Evolutionary conservation across 2,113 vertebrate species (phyloP).

Genomic region (Panthera tigris): DNA sequence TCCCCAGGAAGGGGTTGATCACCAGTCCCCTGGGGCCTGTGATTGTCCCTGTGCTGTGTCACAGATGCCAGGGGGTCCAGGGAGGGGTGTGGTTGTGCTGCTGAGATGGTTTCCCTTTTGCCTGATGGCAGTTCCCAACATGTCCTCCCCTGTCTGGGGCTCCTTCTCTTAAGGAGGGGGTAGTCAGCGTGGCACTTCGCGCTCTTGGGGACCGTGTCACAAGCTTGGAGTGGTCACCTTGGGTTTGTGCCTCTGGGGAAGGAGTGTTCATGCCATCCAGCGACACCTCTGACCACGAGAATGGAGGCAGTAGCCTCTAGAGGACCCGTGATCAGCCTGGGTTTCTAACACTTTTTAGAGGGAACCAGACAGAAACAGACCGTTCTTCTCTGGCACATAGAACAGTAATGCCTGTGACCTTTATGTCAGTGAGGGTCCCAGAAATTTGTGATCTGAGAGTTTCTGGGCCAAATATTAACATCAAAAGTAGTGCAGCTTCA

Average conservation of each 20-base stretch:
- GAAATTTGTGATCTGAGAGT: conserved; percentile 31
- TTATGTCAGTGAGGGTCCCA: neutral
- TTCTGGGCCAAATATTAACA: conserved; percentile 39
- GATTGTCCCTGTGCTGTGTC: neutral
- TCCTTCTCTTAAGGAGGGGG: neutral
- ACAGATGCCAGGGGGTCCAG: neutral
- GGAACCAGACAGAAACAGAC: neutral
- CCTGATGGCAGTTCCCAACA: neutral
- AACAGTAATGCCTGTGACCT: neutral
- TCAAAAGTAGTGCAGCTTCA: conserved; percentile 42
- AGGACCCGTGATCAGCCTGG: neutral
- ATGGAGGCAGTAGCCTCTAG: neutral
- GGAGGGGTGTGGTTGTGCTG: neutral
- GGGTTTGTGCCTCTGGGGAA: neutral
- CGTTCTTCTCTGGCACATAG: neutral
- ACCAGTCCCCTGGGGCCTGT: neutral
- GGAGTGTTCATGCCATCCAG: neutral
- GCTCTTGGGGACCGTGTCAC: neutral
- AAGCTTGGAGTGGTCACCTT: neutral
- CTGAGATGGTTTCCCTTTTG: neutral
- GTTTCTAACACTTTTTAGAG: neutral
- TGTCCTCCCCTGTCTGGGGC: neutral
- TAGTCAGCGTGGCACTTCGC: neutral
- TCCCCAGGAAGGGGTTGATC: neutral
- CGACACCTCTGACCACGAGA: too few species aligned